These are phyloP conservation scores for Leiothrix lutea DNA, from an alignment of 2,113 vertebrate species.

Conservation along the genomic window DNA sequence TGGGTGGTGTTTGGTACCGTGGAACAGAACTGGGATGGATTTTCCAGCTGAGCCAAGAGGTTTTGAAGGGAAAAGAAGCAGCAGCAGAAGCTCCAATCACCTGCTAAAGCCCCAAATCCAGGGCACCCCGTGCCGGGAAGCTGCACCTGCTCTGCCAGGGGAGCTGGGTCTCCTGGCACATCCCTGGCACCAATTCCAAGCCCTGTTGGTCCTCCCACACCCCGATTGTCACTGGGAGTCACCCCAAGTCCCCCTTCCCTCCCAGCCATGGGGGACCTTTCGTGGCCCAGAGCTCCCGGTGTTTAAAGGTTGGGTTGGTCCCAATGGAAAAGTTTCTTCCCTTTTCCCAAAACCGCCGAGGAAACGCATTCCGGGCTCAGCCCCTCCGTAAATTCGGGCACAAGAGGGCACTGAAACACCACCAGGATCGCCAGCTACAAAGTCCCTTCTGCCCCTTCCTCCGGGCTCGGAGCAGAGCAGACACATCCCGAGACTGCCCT, in stretches of 20 bases:
- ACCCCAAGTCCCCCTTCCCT: background rate
- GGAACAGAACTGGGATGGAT: background rate
- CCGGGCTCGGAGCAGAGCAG: accelerated
- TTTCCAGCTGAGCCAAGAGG: background rate
- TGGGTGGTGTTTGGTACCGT: accelerated
- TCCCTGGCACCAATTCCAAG: background rate
- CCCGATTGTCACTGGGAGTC: no score
- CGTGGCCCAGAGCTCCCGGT: accelerated
- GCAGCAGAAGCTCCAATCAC: background rate
- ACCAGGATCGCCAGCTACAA: accelerated
- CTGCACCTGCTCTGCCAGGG: background rate
- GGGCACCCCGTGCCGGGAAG: accelerated
- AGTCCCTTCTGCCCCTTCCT: background rate
- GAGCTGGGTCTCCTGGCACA: background rate
- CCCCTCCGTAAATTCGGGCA: background rate
- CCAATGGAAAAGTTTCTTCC: background rate
- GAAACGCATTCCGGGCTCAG: background rate
- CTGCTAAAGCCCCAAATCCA: background rate
- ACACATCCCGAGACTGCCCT: background rate
- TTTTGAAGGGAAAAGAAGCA: background rate
- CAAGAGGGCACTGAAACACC: slow-evolving; percentile 25
- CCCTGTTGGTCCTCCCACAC: accelerated
- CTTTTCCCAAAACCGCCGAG: background rate
- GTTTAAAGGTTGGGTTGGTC: background rate
- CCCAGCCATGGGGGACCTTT: accelerated